Base-by-base conservation (phyloP, 2,113 vertebrate genomes). In the Alethe castanea region DNA sequence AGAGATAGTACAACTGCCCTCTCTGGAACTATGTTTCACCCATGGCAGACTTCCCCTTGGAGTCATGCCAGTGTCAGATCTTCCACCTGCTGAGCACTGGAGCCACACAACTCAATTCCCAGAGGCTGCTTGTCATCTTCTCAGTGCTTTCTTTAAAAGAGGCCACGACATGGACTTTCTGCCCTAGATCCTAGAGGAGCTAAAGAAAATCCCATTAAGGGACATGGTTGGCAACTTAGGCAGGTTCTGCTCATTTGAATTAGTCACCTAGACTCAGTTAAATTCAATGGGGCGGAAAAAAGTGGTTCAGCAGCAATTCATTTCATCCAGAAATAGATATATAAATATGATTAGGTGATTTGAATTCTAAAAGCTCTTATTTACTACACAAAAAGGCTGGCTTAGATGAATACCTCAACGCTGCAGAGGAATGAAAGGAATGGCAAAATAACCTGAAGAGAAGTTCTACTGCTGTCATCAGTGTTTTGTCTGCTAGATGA, bases 231-330 rank as follows among this genome's bases (percentile, higher is more conserved):
- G 50, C 47, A 87, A 50, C 16, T 82, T 88, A 82, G 45, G 36
- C n/a, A 92, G 61, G 91, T 31, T 45, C 36, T 69, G 61, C 33
- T 82, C 50, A 42, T 85, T 86, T 82, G 53, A 80, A 92, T 87
- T 85, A 87, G 78, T 85, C 81, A 79, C 66, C 88, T 76, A 60
- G 44, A 92, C 74, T 88, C 53, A 69, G 70, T 79, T 87, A 91
- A 87, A 90, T 82, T 77, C 72, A 92, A 90, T 57, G 42, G 74
- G 57, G 40, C 0, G 0, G 54, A 33, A 87, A 81, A 91, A 92
- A 64, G 29, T 0, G 0, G n/a, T 88, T 91, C 72, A 81, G 45
- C 31, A 57, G 74, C 42, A 65, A 76, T 69, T 88, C 3, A 19
- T 45, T 60, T 81, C 19, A 59, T 53, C 16, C 62, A 80, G 81